Evolutionary conservation across 2,888 invertebrate species (phyloP), one percentile per base, ranked within the genome.

Genomic region (Patella depressa): DNA sequence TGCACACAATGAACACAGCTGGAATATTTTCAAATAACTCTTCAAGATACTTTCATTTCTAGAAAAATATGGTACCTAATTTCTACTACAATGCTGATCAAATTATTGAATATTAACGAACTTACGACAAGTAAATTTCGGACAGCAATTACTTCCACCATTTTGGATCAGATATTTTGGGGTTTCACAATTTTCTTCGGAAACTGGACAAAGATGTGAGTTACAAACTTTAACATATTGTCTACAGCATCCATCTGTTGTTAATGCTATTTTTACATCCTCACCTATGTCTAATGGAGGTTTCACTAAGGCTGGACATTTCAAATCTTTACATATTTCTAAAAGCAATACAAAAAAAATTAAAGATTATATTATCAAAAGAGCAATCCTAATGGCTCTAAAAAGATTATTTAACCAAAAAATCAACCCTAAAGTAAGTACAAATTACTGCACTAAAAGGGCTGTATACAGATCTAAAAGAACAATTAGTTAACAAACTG

Each of bases 201-300:
- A 53, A 15, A 72, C 14, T n/a, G 74, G 71, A 71, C 78, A 78
- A 3, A 71, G 65, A 17, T 57, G 59, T 4, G 29, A 65, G 45
- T 78, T 72, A 71, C 78, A 78, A 9, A 75, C 59, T 11, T 72
- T 24, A 24, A 24, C 19, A 73, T 78, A 78, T 59, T 78, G 55
- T 53, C 59, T 72, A 70, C 78, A 78, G 70, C 78, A 78, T n/a
- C 78, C 78, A 70, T 75, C 75, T 17, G 53, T 54, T 54, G 72
- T 75, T 12, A 19, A 65, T 17, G 65, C 72, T 2, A 78, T 55
- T 53, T 65, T 73, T 11, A 72, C 72, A 14, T 72, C 75, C 24
- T 75, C 65, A 29, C 75, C 75, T 75, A 15, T 70, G 24, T 72
- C 69, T 19, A 78, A 29, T 12, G 29, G 29, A 34, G 78, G 78